Conservation (phyloP, 2,888 invertebrate genomes). For the Epicampocera succincta region DNA sequence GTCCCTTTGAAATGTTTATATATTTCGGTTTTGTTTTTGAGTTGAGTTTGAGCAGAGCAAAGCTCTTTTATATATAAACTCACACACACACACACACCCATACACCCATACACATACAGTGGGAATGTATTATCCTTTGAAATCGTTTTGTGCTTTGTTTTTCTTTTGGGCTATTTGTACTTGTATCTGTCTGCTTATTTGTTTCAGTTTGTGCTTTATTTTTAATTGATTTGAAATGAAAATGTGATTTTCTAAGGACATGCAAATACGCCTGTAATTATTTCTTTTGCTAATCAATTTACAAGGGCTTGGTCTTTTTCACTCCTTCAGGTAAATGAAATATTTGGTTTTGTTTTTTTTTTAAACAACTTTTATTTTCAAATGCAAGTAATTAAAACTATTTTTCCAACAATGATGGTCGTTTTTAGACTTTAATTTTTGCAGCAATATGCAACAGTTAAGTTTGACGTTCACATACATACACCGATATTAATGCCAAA, state of each 20-base stretch:
- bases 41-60: conserved; percentile 22
- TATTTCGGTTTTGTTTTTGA: conserved; percentile 23
- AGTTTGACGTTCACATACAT: too few species aligned
- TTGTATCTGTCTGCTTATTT: conserved; percentile 23
- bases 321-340: too few species aligned
- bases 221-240: conserved; percentile 64
- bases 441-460: too few species aligned
- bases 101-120: conserved; percentile 1
- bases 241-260: conserved; percentile 58
- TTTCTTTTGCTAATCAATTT: conserved; percentile 1
- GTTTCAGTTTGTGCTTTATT: conserved; percentile 49
- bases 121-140: conserved; percentile 29
- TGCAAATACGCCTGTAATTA: conserved; percentile 5
- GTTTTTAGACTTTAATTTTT: too few species aligned
- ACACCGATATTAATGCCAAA: too few species aligned
- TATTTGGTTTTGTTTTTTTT: too few species aligned
- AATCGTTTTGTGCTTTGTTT: conserved; percentile 26
- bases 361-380: too few species aligned
- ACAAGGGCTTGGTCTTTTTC: background rate
- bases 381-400: too few species aligned
- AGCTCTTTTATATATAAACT: background rate
- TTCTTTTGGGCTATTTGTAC: too few species aligned
- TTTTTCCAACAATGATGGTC: too few species aligned
- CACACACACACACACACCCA: background rate
- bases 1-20: conserved; percentile 7